A percentile compares a stretch with the other conserved stretches of the same genome.
These are phyloP conservation scores for Sphenopsis melanotis DNA, from an alignment of 2,797 vertebrate genomes.

Conservation along the genomic window DNA sequence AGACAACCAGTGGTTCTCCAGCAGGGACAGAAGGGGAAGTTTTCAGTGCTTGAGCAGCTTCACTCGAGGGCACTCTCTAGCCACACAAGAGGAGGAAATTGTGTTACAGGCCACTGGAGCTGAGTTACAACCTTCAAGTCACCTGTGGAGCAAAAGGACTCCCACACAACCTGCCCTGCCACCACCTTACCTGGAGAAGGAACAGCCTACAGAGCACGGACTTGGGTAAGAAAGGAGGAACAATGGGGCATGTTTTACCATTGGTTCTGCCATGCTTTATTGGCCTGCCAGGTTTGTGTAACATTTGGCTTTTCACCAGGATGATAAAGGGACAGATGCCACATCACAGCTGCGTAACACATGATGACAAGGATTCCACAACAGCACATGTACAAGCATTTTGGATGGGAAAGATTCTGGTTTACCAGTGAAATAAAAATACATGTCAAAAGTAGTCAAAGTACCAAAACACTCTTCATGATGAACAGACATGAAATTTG, in stretches of 20 bases:
- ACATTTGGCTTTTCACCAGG: background rate
- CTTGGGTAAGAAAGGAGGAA: slow-evolving; percentile 15
- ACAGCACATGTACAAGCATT: background rate
- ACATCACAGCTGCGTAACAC: background rate
- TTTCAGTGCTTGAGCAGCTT: background rate
- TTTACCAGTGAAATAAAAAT: background rate
- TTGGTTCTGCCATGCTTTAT: slow-evolving; percentile 53
- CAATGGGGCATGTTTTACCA: background rate
- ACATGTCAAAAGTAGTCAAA: background rate
- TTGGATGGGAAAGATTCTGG: background rate
- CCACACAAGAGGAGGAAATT: background rate
- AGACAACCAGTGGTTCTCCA: background rate
- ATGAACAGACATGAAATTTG: background rate
- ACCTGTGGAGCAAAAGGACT: background rate
- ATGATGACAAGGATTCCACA: background rate
- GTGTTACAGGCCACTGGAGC: background rate
- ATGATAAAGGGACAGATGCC: background rate
- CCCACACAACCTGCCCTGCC: background rate
- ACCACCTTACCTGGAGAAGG: background rate
- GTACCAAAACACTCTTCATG: background rate
- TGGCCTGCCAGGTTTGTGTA: background rate
- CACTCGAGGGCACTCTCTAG: background rate
- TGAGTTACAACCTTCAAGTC: background rate
- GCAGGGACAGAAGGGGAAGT: background rate
- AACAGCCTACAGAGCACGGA: background rate